Base-by-base conservation (phyloP, 2,113 vertebrate genomes). In the Ptilonorhynchus violaceus region DNA sequence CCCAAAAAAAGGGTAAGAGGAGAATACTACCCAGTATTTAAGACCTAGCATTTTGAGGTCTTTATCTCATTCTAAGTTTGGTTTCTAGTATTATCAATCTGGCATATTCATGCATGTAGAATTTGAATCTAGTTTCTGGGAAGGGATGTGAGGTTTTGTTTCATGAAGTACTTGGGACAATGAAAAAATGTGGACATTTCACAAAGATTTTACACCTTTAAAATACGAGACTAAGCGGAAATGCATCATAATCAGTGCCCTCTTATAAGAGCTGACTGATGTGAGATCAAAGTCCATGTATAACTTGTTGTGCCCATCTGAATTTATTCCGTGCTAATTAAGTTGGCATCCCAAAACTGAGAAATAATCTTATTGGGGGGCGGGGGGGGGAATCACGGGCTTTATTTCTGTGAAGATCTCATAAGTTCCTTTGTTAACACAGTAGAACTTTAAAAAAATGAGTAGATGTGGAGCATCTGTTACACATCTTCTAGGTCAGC, bases 401-500 rank as follows among this genome's bases (percentile, higher is more conserved):
- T 88, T 80, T 56, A 39, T 75, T 92, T 70, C 60, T 82, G 21
- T 37, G 73, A 66, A 91, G 64, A 35, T 55, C 49, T 42, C 9
- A 0, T 41, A 69, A 76, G 30, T 78, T 94, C 88, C 79, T 92
- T 91, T 93, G 85, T 96, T 88, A 75, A 49, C 83, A 46, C 63
- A 67, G 74, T 60, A 74, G 35, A 83, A 87, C 64, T 95, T 75
- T 8, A 70, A 58, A 77, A 76, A 70, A 18, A 0, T 8, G 33
- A 62, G 28, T 74, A 47, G 70, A 77, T 18, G 19, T 52, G 92
- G 85, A 97, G 88, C 88, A 96, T 97, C 93, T 96, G 87, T 95
- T 96, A 85, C 77, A 60, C 87, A 88, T 96, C 95, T 94, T 94
- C 89, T 94, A 59, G 91, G 83, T 94, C 86, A 88, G 82, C 88